Conservation (phyloP, 2,888 invertebrate genomes). For the Chrysolina oricalcia region DNA sequence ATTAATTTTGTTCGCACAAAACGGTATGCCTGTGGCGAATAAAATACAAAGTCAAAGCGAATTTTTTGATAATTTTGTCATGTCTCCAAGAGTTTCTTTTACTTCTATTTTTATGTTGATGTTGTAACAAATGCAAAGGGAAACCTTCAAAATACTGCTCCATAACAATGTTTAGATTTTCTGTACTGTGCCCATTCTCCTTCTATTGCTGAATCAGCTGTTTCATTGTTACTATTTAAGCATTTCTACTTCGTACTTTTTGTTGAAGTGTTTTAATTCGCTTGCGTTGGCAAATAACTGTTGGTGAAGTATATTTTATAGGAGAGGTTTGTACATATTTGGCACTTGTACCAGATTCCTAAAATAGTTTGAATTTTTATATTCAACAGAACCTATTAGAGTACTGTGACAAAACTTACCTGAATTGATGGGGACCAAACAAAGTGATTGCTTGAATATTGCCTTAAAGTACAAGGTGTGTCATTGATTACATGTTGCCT, state of each 20-base stretch:
- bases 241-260: slow-evolving; percentile 38
- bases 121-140: too few relatives aligned
- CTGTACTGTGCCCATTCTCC: slow-evolving; percentile 36
- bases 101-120: too few relatives aligned
- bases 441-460: too few relatives aligned
- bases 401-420: too few relatives aligned
- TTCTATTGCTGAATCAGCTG: slow-evolving; percentile 33
- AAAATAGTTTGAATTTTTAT: neutral
- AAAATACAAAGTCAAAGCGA: slow-evolving; percentile 51
- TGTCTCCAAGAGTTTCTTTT: neutral
- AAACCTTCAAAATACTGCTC: slow-evolving; percentile 31
- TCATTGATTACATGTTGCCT: too few relatives aligned
- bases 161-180: slow-evolving; percentile 39
- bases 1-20: slow-evolving; percentile 51
- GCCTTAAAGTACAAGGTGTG: too few relatives aligned
- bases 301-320: too few relatives aligned
- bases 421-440: too few relatives aligned
- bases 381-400: too few relatives aligned
- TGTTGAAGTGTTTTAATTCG: slow-evolving; percentile 39
- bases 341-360: neutral
- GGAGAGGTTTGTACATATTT: neutral
- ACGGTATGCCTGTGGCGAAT: slow-evolving; percentile 55
- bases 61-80: slow-evolving; percentile 47
- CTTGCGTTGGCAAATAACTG: slow-evolving; percentile 55
- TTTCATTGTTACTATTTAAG: slow-evolving; percentile 35